Evolutionary conservation across 2,113 vertebrate species (phyloP).

Genomic region (Arvicanthis niloticus): DNA sequence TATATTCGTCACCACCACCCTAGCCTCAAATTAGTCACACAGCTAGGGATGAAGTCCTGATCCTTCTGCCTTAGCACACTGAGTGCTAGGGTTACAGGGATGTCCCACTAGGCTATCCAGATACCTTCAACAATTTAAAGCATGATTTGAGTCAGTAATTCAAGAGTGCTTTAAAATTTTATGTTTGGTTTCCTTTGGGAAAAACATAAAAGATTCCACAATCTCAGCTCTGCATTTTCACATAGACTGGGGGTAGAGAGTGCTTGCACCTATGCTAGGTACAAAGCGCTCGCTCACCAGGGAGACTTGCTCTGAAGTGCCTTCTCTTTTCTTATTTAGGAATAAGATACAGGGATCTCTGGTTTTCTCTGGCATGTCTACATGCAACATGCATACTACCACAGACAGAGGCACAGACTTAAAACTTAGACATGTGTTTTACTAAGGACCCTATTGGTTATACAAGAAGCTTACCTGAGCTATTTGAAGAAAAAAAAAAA

Average conservation of each 20-base stretch:
- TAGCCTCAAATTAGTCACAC: background rate
- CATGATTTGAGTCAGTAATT: background rate
- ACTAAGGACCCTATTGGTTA: background rate
- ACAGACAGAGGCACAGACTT: background rate
- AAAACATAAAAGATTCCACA: background rate
- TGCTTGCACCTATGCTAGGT: rapidly evolving
- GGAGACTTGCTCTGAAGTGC: background rate
- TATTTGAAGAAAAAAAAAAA: background rate
- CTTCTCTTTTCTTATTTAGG: background rate
- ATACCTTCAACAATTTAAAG: background rate
- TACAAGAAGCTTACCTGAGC: background rate
- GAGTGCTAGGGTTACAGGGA: background rate
- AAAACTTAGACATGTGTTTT: background rate
- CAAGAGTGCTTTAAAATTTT: slow-evolving; percentile 9
- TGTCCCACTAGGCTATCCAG: background rate
- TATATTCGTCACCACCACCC: no score
- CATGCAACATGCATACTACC: background rate
- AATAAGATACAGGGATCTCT: background rate
- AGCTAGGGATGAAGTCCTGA: background rate
- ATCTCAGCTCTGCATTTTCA: background rate
- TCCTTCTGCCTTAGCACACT: background rate
- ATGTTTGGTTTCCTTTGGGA: slow-evolving; percentile 1
- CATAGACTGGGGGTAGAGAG: background rate
- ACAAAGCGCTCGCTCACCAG: background rate
- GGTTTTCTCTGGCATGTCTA: background rate